These are phyloP conservation scores for Drosophila anceps DNA, from an alignment of 2,888 invertebrate species.

Conservation along the genomic window DNA sequence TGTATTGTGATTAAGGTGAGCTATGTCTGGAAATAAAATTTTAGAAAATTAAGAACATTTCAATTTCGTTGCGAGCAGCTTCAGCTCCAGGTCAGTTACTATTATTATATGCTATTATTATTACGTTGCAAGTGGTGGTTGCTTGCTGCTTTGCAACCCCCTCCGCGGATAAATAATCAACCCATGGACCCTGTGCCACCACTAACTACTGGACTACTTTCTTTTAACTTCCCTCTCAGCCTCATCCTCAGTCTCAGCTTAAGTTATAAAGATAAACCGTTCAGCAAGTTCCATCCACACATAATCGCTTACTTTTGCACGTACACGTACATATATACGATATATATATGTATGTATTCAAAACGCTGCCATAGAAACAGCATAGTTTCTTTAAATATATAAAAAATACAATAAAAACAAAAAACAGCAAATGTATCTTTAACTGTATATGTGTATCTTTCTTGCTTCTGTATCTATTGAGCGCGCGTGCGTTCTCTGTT, in stretches of 20 bases:
- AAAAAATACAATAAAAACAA: conserved; percentile 22
- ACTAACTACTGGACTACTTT: not conserved
- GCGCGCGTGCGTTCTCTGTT: conserved; percentile 68
- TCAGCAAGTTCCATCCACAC: conserved; percentile 5
- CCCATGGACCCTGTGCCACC: not conserved
- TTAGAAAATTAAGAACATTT: conserved; percentile 3
- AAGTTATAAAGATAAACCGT: conserved; percentile 30
- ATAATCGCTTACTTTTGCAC: conserved; percentile 5
- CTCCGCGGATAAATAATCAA: conserved; percentile 1
- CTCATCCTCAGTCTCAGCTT: too few species aligned
- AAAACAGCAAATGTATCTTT: conserved; percentile 58
- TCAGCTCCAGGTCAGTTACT: not conserved
- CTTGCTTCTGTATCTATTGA: conserved; percentile 52
- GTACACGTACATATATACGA: not conserved
- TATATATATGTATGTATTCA: conserved; percentile 10
- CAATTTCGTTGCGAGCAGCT: conserved; percentile 34
- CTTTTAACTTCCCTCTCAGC: conserved; percentile 4
- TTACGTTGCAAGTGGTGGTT: conserved; percentile 29
- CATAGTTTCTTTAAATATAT: conserved; percentile 34
- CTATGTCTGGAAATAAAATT: conserved; percentile 13
- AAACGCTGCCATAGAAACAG: conserved; percentile 31
- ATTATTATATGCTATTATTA: not conserved
- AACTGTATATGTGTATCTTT: conserved; percentile 34
- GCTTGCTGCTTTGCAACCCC: conserved; percentile 19
- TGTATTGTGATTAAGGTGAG: conserved; percentile 38